Evolutionary conservation across 2,113 vertebrate genomes (phyloP), one percentile per base, ranked within the genome.

Genomic region (Labeo catla): DNA sequence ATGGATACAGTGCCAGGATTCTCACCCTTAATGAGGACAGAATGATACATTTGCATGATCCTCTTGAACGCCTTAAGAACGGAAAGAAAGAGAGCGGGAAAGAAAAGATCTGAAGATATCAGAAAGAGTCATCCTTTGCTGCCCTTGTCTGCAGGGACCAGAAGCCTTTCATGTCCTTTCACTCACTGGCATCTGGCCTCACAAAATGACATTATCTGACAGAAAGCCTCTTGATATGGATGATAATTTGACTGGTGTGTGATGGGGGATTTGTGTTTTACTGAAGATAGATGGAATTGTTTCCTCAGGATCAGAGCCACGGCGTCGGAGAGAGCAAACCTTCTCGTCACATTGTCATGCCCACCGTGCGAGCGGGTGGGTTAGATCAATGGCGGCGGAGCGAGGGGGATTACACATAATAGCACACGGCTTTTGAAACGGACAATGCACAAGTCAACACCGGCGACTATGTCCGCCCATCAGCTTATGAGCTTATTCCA

Each of bases 371-470:
- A 57, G 63, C n/a, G 87, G 65, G 59, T 83, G 72, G 70, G 88
- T 72, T 45, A 77, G 84, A 88, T 90, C 85, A 84, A 86, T 89
- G 86, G 84, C 81, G 43, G 45, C 74, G 81, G 15, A 47, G 84
- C n/a, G 63, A 82, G 66, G 79, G 74, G 86, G 88, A 89, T 90
- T 90, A 90, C 85, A 83, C 84, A 76, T 89, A 90, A 89, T 87
- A 86, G 86, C 81, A 34, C 1, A 34, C 0, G 36, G 87, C 76
- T 90, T 89, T 87, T 36, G 90, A 89, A 88, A 90, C 87, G 68
- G 86, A 89, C 88, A 87, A 81, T 84, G 81, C 76, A 61, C 86
- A 84, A 86, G 84, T 84, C 80, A 87, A 84, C 88, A 84, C 57
- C 23, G 47, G 23, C 72, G 76, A 84, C 84, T 85, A 84, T 50